Base-by-base conservation (phyloP, 2,797 vertebrate genomes). In the Microcaecilia unicolor region DNA sequence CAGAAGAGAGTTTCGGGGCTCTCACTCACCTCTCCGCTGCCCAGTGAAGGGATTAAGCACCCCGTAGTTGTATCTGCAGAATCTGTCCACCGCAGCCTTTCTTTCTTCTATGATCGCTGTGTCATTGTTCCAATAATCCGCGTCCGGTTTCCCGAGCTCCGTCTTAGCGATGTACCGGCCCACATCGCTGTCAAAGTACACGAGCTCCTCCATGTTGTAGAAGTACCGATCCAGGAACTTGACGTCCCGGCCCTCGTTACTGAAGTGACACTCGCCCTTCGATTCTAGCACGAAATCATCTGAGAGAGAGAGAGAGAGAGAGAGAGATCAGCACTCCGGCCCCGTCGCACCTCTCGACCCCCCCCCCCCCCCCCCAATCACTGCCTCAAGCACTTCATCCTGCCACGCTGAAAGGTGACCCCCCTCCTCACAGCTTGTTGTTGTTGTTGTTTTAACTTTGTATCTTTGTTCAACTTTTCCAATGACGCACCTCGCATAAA, bases 241-340 rank as follows among this genome's bases (percentile, higher is more conserved):
- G 9, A 57, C 45, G 3, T 34, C 52, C 10, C 60, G 43, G 1
- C 55, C 59, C 28, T 64, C 60, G 3, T 64, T 64, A 23, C 38
- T 45, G 34, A 48, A 69, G 38, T 56, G 55, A 28, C 68, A 72
- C 21, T 72, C 62, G 13, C 22, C 18, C 25, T 59, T 63, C 3
- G 12, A 17, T 25, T 67, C 58, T 11, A 25, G 19, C 51, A 65
- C 37, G 41, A 55, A 67, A 34, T 64, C 47, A 31, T 59, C 59
- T 66, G 31, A 4, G 5, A n/a, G n/a, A n/a, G 22, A 13, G 2
- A 18, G 15, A 11, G 6, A 5, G 12, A 12, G 18, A 15, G 11
- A 16, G 10, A 10, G 10, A 12, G 19, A 18, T 22, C 19, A 15
- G n/a, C 5, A 10, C n/a, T 10, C 11, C 18, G 12, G 6, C 17